Base-by-base conservation (phyloP, 2,888 invertebrate species). In the Rapana venosa region DNA sequence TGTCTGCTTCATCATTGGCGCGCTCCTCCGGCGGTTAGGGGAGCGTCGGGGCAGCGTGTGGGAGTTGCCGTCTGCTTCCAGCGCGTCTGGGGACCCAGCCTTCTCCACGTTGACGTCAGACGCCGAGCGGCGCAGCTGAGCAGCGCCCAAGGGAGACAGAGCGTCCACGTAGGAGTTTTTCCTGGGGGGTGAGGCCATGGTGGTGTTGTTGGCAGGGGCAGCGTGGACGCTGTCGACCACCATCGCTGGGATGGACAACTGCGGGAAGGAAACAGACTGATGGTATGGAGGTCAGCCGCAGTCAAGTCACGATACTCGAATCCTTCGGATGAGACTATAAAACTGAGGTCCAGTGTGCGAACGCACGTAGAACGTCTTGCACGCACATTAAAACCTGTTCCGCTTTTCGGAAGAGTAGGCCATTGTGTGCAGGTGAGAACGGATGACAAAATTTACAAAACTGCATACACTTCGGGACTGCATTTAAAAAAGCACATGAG, bases 21-120 rank as follows among this genome's bases (percentile, higher is more conserved):
- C 58, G 32, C 87, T 90, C 35, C 70, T 56, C 30, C 70, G 30
- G 8, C 66, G 30, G 26, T 70, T 58, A 26, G 86, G 66, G 2
- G 87, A 70, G 47, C 74, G 86, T 15, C 87, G 83, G 30, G 70
- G 66, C 56, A 91, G 74, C 1, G 87, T 35, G 88, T 77, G 88
- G 88, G 77, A 85, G 77, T 70, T 77, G 66, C 66, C 36, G 58
- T 74, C 87, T 20, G 87, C 87, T 1, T 88, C 66, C 56, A 83
- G 30, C 20, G 17, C n/a, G 6, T 83, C 74, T 47, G 47, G 13
- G n/a, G 87, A 17, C 20, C 36, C 85, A 22, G 84, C 22, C 58
- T 88, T 70, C 22, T 90, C 85, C 30, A 90, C 11, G 22, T 47
- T 87, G 17, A 90, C 32, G 81, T 91, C 91, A 0, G 91, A 91